A percentile compares a stretch with the other conserved stretches of the same genome.
Conservation (phyloP, 2,888 invertebrate genomes). For the Crioceris asparagi region DNA sequence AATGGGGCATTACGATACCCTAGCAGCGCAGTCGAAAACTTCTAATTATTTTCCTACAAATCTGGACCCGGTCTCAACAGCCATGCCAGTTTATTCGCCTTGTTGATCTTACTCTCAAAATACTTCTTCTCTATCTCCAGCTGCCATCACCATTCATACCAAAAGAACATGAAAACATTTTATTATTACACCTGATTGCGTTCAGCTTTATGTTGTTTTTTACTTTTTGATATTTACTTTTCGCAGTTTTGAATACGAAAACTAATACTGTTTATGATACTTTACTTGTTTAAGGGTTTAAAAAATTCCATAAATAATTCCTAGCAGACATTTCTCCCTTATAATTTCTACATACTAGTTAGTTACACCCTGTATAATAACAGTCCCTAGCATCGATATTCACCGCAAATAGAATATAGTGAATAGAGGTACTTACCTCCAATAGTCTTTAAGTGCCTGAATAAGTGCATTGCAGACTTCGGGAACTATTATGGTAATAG, state of each 20-base stretch:
- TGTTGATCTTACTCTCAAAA: background rate
- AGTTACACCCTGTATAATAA: background rate
- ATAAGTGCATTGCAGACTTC: background rate
- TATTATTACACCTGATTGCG: background rate
- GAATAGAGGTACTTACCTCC: background rate
- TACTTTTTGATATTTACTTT: background rate
- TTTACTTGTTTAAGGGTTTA: background rate
- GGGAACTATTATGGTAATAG: background rate
- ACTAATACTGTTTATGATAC: background rate
- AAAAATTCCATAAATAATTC: background rate
- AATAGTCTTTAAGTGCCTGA: background rate
- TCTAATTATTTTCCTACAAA: background rate
- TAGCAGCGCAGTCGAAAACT: background rate
- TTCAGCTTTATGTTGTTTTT: too few species aligned
- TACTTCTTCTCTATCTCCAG: background rate
- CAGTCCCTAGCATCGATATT: background rate
- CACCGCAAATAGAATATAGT: background rate
- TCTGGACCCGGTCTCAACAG: background rate
- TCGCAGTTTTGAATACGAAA: background rate
- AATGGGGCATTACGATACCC: background rate
- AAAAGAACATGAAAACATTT: background rate
- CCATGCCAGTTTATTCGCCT: background rate
- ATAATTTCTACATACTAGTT: background rate
- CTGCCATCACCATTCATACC: background rate
- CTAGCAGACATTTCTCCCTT: background rate